Base-by-base conservation (phyloP, 2,888 invertebrate genomes). In the Xylota sylvarum region DNA sequence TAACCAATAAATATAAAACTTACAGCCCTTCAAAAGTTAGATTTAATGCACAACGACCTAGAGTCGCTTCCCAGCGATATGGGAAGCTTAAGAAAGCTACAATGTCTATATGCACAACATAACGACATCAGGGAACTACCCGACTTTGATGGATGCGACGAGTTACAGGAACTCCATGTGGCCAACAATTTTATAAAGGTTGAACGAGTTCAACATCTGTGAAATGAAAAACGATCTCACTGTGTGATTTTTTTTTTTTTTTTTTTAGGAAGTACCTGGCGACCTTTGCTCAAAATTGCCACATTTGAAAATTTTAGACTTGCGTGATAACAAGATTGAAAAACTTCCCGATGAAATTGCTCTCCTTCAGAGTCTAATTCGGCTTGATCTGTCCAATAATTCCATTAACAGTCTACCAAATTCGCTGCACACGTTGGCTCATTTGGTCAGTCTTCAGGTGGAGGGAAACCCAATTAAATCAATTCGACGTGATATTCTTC, bases 351-450 rank as follows among this genome's bases (percentile, higher is more conserved):
- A 97, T 87, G 96, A 97, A 91, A 95, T 98, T 89, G 94, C 95
- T 12, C 92, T 95, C 83, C 92, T 98, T 72, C 95, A 96, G 89
- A 95, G 95, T 89, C 93, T 98, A 56, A 96, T 96, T 89, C 94
- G 97, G 88, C 94, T 98, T 60, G 98, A 98, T 93, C 92, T 98
- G 74, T 96, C 96, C 9, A 97, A 97, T 92, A 98, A 98, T 91
- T 95, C 94, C 89, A 93, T 96, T 46, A 92, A 91, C 73, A 96
- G 95, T 88, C 92, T 97, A 83, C 96, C 97, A n/a, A 94, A 93
- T 89, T 93, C 94, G n/a, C 90, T 97, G 67, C 94, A 95, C 23
- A 92, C 94, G 1, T 93, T 98, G 89, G 95, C 96, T 0, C 96
- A 97, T 90, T 93, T 98, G 78, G 96, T 97, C 89, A 96, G 96